phyloP scores from a whole-genome alignment of 23 tunicate species.

The Ascidia mentula region DNA sequence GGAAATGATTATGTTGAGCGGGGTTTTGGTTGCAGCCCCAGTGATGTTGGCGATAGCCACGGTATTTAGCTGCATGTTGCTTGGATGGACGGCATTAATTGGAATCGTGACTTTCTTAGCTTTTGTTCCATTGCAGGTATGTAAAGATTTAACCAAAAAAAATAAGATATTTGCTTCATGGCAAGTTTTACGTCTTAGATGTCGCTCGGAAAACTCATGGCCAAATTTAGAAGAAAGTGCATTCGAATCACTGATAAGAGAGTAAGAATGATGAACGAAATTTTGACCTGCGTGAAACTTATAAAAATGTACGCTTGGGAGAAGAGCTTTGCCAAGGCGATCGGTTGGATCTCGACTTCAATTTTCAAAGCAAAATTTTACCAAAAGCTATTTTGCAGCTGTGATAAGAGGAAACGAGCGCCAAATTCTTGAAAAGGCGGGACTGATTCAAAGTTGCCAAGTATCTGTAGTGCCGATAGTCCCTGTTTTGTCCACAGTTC shows the following conservation, averaged over 20 bases:
- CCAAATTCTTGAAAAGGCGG: conserved; percentile 48
- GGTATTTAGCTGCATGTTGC: conserved; percentile 30
- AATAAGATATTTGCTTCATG: neutral
- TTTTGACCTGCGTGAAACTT: conserved; percentile 78
- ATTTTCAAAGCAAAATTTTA: neutral
- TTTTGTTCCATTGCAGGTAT: conserved; percentile 66
- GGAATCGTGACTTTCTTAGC: conserved; percentile 53
- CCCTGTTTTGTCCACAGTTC: conserved; percentile 66
- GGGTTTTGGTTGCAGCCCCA: conserved; percentile 52
- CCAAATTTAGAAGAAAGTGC: conserved; percentile 45
- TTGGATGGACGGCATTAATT: conserved; percentile 81
- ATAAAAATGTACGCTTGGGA: conserved; percentile 98
- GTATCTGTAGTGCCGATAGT: conserved; percentile 53
- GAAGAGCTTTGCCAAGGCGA: conserved; percentile 67
- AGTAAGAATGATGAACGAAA: conserved; percentile 95
- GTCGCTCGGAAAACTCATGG: conserved; percentile 56
- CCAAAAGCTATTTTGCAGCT: no score
- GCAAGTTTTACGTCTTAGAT: neutral
- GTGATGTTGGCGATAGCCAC: conserved; percentile 39
- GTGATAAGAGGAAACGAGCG: conserved; percentile 60
- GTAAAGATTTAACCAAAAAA: neutral
- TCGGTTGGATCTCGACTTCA: conserved; percentile 31
- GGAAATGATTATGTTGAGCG: conserved; percentile 64
- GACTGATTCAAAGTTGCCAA: conserved; percentile 69
- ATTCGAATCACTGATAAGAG: conserved; percentile 62